Base-by-base conservation (phyloP, 1,140 invertebrate genomes). In the Cyphomyrmex costatus region DNA sequence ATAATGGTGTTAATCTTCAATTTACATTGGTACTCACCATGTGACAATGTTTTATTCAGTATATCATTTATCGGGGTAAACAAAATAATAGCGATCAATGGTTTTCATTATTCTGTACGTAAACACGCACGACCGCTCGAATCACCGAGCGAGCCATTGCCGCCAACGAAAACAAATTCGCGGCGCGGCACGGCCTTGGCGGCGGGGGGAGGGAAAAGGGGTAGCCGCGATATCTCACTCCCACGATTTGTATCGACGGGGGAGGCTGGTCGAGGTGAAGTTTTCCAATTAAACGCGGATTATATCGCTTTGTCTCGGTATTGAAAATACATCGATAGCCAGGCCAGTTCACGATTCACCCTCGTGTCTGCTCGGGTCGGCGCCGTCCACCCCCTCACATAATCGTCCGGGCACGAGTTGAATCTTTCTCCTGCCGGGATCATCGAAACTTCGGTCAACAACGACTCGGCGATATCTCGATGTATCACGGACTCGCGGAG, bases 231-330 rank as follows among this genome's bases (percentile, higher is more conserved):
- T 90, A 82, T 82, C 79, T 82, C 79, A 73, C 79, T 74, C 85
- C 14, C 89, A 73, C 90, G 90, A 91, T 91, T 91, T 91, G 90
- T 91, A 91, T 90, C 90, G 84, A 86, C 88, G 88, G 86, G 87
- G 85, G 86, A 84, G 58, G 68, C 79, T 79, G 70, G 78, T 19
- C 77, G 87, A 91, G 78, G 89, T 73, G 91, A 94, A 94, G 93
- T 94, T 94, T 94, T 94, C 94, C 94, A 94, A 94, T 94, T 94
- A 94, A 94, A 94, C 91, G 90, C 92, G 94, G 94, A 94, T 94
- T 94, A 94, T 94, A 92, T 94, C 93, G 93, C 93, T 94, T 94
- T 94, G 93, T 94, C 93, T 93, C 92, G 91, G 92, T 94, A 95
- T 94, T 94, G 93, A 95, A 95, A 94, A 94, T 94, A 94, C 91